Percentiles rank a stretch among this genome's conserved stretches.
Conservation (phyloP, 2,113 vertebrate species). For the Hiodon alosoides region DNA sequence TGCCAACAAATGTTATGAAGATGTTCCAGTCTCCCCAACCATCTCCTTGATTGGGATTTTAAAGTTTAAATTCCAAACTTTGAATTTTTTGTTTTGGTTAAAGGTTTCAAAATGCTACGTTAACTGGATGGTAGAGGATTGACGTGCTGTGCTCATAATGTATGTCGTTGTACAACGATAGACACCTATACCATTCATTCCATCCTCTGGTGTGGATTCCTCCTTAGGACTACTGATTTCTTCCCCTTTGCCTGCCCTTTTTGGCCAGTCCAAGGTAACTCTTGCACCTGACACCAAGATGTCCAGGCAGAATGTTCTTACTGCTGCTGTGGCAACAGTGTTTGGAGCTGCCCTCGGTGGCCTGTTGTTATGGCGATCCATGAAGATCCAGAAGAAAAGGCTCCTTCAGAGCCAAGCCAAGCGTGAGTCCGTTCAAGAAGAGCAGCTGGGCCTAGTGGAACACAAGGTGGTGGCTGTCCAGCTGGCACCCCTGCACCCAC, state of each 20-base stretch:
- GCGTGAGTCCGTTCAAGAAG: slow-evolving; percentile 24
- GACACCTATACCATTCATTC: neutral
- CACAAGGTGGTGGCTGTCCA: neutral
- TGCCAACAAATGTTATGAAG: neutral
- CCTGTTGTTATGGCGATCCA: slow-evolving; percentile 75
- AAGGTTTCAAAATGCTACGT: neutral
- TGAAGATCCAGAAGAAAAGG: slow-evolving; percentile 46
- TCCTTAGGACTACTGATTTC: neutral
- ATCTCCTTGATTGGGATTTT: neutral
- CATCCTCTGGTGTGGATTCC: neutral
- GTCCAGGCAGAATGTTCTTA: slow-evolving; percentile 68
- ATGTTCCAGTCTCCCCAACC: neutral
- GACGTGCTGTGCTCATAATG: neutral
- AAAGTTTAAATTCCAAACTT: neutral
- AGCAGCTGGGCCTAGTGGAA: slow-evolving; percentile 19
- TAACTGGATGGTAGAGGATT: neutral
- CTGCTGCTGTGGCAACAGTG: slow-evolving; percentile 69
- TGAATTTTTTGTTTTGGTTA: neutral
- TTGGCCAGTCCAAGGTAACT: neutral
- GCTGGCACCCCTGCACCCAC: slow-evolving; percentile 15
- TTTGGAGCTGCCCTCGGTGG: slow-evolving; percentile 75
- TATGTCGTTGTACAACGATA: neutral
- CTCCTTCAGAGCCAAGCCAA: slow-evolving; percentile 37
- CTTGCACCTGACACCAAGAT: slow-evolving; percentile 47
- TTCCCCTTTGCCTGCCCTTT: neutral